A percentile compares a stretch with the other conserved stretches of the same genome.
Evolutionary conservation across 2,888 invertebrate species (phyloP).

Genomic region (Muschampia plurimacula): DNA sequence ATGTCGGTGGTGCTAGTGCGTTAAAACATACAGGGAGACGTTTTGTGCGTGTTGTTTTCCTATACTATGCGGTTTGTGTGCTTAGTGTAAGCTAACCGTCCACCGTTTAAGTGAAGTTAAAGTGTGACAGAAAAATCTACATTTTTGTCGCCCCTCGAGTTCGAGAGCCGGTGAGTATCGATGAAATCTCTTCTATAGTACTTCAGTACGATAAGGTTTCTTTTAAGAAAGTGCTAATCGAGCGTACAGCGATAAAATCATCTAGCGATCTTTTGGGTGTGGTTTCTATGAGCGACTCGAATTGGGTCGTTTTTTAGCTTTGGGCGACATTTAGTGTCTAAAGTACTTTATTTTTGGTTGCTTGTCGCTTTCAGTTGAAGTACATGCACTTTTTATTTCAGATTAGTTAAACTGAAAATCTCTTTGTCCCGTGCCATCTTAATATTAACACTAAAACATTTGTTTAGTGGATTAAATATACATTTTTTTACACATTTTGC

Average conservation of each 20-base stretch:
- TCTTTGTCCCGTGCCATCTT: background rate
- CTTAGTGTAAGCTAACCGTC: slow-evolving; percentile 78
- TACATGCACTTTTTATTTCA: slow-evolving; percentile 39
- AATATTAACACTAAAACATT: background rate
- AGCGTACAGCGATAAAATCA: slow-evolving; percentile 33
- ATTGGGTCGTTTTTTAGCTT: slow-evolving; percentile 66
- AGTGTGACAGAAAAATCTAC: slow-evolving; percentile 69
- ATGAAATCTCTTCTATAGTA: slow-evolving; percentile 58
- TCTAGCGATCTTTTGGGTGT: slow-evolving; percentile 66
- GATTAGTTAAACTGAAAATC: slow-evolving; percentile 22
- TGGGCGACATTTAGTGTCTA: slow-evolving; percentile 48
- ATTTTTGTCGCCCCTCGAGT: slow-evolving; percentile 61
- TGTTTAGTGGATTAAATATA: background rate
- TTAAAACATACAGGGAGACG: slow-evolving; percentile 65
- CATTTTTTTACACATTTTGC: slow-evolving; percentile 23
- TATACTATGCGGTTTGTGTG: slow-evolving; percentile 75
- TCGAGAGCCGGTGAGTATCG: slow-evolving; percentile 73
- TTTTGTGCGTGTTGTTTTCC: slow-evolving; percentile 74
- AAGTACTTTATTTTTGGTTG: slow-evolving; percentile 52
- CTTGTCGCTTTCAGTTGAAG: slow-evolving; percentile 46
- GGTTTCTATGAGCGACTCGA: slow-evolving; percentile 59
- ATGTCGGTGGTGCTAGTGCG: slow-evolving; percentile 82
- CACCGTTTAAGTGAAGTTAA: slow-evolving; percentile 65
- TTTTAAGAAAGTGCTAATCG: slow-evolving; percentile 48
- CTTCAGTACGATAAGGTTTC: slow-evolving; percentile 59